Percentiles rank a stretch among this genome's conserved stretches.
Evolutionary conservation across 2,888 invertebrate genomes (phyloP).

Genomic region (Druceiella hillmani): DNA sequence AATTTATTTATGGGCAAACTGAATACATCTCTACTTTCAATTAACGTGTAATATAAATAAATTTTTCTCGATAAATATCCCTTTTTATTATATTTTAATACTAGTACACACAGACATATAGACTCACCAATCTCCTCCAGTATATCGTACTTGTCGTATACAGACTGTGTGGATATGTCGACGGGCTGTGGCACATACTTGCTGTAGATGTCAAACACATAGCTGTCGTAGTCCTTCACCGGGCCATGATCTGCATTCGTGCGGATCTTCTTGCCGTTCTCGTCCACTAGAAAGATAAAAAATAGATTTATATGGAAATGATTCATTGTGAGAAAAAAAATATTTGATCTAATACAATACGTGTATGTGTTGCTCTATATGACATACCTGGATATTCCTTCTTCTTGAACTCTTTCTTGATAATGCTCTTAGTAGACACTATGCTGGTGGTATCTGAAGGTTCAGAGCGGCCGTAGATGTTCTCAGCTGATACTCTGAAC

Average conservation of each 20-base stretch:
- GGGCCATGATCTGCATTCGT: conserved; percentile 85
- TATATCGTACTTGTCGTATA: conserved; percentile 98
- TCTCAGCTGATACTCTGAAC: conserved; percentile 96
- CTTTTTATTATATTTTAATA: no score
- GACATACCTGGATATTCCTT: conserved; percentile 63
- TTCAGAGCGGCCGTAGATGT: conserved; percentile 95
- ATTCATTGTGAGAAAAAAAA: background rate
- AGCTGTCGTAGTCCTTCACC: conserved; percentile 94
- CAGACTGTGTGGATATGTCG: conserved; percentile 89
- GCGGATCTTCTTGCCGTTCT: conserved; percentile 82
- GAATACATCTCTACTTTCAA: no score
- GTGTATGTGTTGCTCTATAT: background rate
- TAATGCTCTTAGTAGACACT: conserved; percentile 74
- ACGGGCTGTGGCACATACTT: conserved; percentile 97
- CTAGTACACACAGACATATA: no score
- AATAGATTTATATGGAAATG: background rate
- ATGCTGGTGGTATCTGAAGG: conserved; percentile 86
- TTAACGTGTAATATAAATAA: no score
- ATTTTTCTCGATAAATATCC: no score
- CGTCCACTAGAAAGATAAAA: conserved; percentile 55
- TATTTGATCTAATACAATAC: background rate
- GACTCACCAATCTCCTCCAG: conserved; percentile 92
- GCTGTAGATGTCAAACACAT: conserved; percentile 96
- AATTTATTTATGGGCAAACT: no score
- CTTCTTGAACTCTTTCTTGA: conserved; percentile 75